phyloP scores from a whole-genome alignment of 2,113 vertebrate genomes.

The Neogobius melanostomus region DNA sequence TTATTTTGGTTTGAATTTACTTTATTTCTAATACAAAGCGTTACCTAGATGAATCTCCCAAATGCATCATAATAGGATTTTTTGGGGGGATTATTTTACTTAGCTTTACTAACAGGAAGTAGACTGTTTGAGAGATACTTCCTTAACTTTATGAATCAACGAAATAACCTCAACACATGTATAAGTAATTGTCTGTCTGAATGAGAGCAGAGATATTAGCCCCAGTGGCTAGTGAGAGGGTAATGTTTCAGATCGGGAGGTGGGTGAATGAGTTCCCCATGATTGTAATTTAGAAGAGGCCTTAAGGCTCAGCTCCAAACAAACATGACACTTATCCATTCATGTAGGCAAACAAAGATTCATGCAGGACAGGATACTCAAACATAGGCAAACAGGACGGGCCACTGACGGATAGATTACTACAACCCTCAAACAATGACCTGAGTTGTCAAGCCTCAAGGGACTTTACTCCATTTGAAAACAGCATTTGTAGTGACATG shows the following conservation, averaged over 20 bases:
- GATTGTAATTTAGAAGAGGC: slow-evolving; percentile 36
- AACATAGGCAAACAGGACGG: neutral
- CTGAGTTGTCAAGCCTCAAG: neutral
- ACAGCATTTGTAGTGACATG: neutral
- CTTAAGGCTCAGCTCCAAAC: slow-evolving; percentile 25
- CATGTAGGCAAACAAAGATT: neutral
- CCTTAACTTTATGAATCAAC: slow-evolving; percentile 3
- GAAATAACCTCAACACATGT: slow-evolving; percentile 44
- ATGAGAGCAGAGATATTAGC: slow-evolving; percentile 31
- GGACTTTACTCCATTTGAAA: neutral
- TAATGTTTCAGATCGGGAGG: slow-evolving; percentile 36
- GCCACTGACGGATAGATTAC: neutral
- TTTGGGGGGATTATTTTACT: neutral
- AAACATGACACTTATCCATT: slow-evolving; percentile 24
- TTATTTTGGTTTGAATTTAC: neutral
- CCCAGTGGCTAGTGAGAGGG: slow-evolving; percentile 21
- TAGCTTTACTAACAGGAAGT: slow-evolving; percentile 42
- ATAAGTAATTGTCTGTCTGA: slow-evolving; percentile 36
- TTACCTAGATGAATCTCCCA: no score
- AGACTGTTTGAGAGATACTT: slow-evolving; percentile 32
- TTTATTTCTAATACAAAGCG: no score
- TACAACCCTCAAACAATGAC: neutral
- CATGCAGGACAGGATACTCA: slow-evolving; percentile 14
- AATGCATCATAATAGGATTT: neutral
- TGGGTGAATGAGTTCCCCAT: slow-evolving; percentile 41